Base-by-base conservation (phyloP, 2,888 invertebrate species). In the Drosophila birchii region DNA sequence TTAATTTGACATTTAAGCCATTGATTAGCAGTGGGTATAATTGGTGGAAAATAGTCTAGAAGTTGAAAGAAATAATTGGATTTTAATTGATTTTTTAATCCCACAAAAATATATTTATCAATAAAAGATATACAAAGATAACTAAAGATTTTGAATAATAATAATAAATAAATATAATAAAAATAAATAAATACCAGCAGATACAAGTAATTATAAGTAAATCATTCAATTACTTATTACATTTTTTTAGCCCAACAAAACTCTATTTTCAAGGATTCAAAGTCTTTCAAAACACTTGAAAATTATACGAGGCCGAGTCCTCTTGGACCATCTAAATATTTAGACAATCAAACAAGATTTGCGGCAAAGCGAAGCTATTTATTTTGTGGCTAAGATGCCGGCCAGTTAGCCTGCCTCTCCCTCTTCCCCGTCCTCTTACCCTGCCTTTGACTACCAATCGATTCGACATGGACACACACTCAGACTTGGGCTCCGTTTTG, bases 261-360 rank as follows among this genome's bases (percentile, higher is more conserved):
- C n/a, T n/a, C n/a, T n/a, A n/a, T n/a, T n/a, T 26, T 26, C 26
- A 26, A 29, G n/a, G 7, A 9, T 12, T 23, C n/a, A 18, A 47
- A 49, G 11, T 58, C 14, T 34, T 41, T 29, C 7, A 34, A 34
- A 18, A 23, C 43, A 56, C 36, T 47, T 41, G 53, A 20, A 47
- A 53, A 58, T 57, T 41, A 39, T 11, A 26, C n/a, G 16, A 23
- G 47, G 14, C 34, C n/a, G 16, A 23, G 47, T 34, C 67, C 34
- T 44, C 38, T 51, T 43, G 26, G n/a, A 14, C 18, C 43, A 9
- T 73, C 64, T 58, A 81, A 81, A 81, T 84, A 79, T 88, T 86
- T 84, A 74, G 69, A 79, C 85, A 87, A 84, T 75, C 85, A 79
- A 79, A 84, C 78, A 81, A 77, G 77, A 84, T 81, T 77, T 88